Percentiles rank a stretch among this genome's conserved stretches.
Evolutionary conservation across 2,797 vertebrate genomes (phyloP).

Genomic region (Helostoma temminkii): DNA sequence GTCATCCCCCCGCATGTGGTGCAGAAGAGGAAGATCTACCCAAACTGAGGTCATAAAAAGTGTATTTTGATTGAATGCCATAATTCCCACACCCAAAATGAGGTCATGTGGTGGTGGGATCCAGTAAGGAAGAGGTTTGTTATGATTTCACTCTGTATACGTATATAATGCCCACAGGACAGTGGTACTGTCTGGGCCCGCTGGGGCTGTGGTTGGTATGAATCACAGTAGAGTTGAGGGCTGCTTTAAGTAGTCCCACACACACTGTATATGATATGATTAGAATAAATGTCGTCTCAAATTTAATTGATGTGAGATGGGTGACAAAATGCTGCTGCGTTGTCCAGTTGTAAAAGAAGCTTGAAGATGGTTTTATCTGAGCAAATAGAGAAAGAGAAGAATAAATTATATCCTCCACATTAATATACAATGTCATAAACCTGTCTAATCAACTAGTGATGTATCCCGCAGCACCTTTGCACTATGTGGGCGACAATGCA

Average conservation of each 20-base stretch:
- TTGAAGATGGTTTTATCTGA: conserved; percentile 12
- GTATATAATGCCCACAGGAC: conserved; percentile 70
- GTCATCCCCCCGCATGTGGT: conserved; percentile 70
- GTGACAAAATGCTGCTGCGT: conserved; percentile 38
- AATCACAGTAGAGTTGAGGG: conserved; percentile 51
- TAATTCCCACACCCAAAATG: conserved; percentile 79
- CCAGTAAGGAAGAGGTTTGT: conserved; percentile 71
- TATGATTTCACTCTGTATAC: conserved; percentile 72
- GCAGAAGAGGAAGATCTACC: conserved; percentile 68
- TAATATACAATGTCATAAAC: conserved; percentile 21
- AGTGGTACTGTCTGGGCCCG: conserved; percentile 58
- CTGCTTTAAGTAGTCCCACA: conserved; percentile 59
- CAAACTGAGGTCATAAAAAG: conserved; percentile 78
- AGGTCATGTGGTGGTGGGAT: conserved; percentile 78
- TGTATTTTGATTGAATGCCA: conserved; percentile 80
- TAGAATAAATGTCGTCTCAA: conserved; percentile 31
- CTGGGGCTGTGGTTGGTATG: conserved; percentile 51
- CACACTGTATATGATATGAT: conserved; percentile 44
- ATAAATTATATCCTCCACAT: background rate
- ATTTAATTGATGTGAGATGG: conserved; percentile 65
- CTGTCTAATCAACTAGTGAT: background rate
- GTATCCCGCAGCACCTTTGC: background rate
- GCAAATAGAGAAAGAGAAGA: conserved; percentile 5
- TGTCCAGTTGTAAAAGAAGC: conserved; percentile 11
- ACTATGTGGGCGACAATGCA: background rate